Percentiles rank a stretch among this genome's conserved stretches.
phyloP scores from a whole-genome alignment of 2,888 invertebrate genomes.

The Pachydiplax longipennis region DNA sequence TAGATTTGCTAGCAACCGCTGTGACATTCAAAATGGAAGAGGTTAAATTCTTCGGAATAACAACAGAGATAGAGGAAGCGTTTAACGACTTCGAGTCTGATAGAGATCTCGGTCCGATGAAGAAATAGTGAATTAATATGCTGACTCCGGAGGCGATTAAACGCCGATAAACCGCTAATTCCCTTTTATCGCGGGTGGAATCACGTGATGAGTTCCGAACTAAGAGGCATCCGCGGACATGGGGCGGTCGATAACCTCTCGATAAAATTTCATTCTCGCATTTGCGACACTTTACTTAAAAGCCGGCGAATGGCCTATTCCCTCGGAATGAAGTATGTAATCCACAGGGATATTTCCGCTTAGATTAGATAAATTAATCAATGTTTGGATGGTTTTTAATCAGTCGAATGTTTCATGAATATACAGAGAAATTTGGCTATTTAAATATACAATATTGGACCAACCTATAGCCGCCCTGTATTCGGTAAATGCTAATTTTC shows the following conservation, averaged over 20 bases:
- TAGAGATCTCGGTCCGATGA: neutral
- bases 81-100: neutral
- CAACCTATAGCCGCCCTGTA: too few relatives aligned
- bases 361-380: too few relatives aligned
- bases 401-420: too few relatives aligned
- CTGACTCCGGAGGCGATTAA: neutral
- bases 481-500: too few relatives aligned
- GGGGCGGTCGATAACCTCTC: neutral
- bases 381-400: too few relatives aligned
- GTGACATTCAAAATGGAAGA: neutral
- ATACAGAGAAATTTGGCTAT: too few relatives aligned
- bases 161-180: neutral
- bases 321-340: too few relatives aligned
- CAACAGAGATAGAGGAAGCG: neutral
- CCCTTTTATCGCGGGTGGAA: neutral
- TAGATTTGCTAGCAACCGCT: neutral
- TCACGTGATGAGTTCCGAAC: neutral
- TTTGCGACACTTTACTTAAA: neutral
- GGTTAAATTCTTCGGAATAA: neutral
- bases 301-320: too few relatives aligned
- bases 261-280: neutral
- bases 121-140: neutral
- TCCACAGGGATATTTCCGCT: too few relatives aligned
- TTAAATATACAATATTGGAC: too few relatives aligned
- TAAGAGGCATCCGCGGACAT: too few relatives aligned